phyloP scores from a whole-genome alignment of 92 coral and sea anemone genomes.

The Zoanthus sociatus region DNA sequence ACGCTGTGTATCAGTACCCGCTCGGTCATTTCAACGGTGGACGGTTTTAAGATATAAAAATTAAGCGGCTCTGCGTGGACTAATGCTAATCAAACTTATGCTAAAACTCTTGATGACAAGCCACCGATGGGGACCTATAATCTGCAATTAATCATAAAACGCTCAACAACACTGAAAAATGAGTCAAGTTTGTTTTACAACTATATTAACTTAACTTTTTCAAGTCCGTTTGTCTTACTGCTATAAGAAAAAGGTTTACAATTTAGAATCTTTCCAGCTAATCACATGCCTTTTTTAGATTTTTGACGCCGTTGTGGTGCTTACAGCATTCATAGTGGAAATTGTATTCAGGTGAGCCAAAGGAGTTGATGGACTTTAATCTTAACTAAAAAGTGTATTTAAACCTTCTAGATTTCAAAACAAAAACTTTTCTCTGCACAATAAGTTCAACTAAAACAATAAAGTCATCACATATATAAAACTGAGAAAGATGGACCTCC shows the following conservation, averaged over 20 bases:
- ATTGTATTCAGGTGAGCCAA: conserved; percentile 66
- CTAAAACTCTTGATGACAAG: not conserved
- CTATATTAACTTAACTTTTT: not conserved
- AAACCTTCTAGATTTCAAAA: too few species aligned
- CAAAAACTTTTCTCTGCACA: too few species aligned
- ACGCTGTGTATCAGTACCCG: too few species aligned
- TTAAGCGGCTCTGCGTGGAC: too few species aligned
- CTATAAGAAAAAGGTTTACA: not conserved
- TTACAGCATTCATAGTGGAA: conserved; percentile 74
- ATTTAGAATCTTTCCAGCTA: not conserved
- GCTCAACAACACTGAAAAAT: not conserved
- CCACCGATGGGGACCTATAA: not conserved
- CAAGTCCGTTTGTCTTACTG: not conserved
- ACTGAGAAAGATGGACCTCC: too few species aligned
- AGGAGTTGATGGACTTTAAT: not conserved
- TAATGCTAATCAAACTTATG: not conserved
- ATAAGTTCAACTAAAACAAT: too few species aligned
- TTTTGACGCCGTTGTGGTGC: conserved; percentile 71
- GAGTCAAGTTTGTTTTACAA: not conserved
- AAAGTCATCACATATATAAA: too few species aligned
- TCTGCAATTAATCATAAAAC: not conserved
- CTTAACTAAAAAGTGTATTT: not conserved
- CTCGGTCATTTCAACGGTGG: too few species aligned
- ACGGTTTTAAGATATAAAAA: too few species aligned
- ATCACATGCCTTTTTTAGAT: conserved; percentile 40